These are phyloP conservation scores for Anthoscopus minutus DNA, from an alignment of 2,113 vertebrate species.

Conservation along the genomic window DNA sequence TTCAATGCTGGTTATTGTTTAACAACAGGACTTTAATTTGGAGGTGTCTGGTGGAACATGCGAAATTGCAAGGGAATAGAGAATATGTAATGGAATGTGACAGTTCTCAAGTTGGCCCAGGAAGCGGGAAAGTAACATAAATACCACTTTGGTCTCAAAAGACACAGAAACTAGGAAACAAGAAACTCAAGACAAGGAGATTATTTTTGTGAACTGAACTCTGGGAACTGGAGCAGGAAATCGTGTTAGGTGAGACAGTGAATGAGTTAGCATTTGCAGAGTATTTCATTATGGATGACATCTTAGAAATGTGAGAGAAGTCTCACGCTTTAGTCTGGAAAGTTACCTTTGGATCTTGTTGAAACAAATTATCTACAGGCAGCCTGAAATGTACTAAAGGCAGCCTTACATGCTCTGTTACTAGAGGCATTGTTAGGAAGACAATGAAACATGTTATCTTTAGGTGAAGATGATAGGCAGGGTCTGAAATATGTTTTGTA, in stretches of 20 bases:
- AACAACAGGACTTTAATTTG: neutral
- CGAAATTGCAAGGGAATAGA: neutral
- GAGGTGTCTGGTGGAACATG: neutral
- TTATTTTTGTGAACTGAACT: neutral
- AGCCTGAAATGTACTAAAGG: neutral
- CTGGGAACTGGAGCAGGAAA: constrained; percentile 11
- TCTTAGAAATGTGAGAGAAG: neutral
- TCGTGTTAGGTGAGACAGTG: neutral
- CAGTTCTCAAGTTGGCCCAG: neutral
- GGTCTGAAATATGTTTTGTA: neutral
- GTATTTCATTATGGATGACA: neutral
- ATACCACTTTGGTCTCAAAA: neutral
- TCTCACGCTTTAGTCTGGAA: neutral
- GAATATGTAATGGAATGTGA: neutral
- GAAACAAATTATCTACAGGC: neutral
- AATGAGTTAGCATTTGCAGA: neutral
- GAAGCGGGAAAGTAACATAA: neutral
- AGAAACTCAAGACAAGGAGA: neutral
- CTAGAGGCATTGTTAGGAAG: neutral
- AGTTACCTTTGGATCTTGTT: neutral
- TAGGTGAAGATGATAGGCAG: neutral
- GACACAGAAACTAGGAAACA: neutral
- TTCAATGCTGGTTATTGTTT: neutral
- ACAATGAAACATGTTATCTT: neutral
- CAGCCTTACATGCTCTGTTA: neutral